A percentile compares a stretch with the other conserved stretches of the same genome.
Conservation (phyloP, 2,113 vertebrate genomes). For the Epinephelus fuscoguttatus region DNA sequence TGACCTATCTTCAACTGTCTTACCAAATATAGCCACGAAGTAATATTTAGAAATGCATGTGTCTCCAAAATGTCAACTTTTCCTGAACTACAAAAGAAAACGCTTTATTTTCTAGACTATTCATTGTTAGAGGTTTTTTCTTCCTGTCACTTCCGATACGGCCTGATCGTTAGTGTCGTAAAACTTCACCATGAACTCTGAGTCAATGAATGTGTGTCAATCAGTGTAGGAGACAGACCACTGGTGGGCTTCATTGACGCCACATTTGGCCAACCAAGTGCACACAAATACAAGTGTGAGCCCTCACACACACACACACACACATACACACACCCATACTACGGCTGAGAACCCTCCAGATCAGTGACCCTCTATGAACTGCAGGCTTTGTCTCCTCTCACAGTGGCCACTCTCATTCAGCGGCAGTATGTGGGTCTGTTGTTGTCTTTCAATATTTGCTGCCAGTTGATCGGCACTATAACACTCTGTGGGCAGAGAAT, state of each 20-base stretch:
- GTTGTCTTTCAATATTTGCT: slow-evolving; percentile 72
- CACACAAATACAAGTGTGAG: slow-evolving; percentile 21
- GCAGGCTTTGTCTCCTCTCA: slow-evolving; percentile 71
- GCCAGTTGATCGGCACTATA: slow-evolving; percentile 50
- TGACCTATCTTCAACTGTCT: no score
- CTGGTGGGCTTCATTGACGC: slow-evolving; percentile 74
- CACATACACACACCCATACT: slow-evolving; percentile 35
- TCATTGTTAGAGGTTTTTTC: background rate
- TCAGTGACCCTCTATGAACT: slow-evolving; percentile 69
- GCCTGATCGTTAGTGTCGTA: background rate
- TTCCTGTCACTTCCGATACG: slow-evolving; percentile 25
- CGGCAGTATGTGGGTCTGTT: slow-evolving; percentile 73
- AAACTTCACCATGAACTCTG: slow-evolving; percentile 21
- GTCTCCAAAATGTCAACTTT: background rate
- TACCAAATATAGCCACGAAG: no score
- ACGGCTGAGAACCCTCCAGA: slow-evolving; percentile 79
- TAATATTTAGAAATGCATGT: background rate
- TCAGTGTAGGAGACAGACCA: slow-evolving; percentile 39
- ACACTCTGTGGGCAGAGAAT: slow-evolving; percentile 55
- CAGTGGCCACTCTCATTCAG: slow-evolving; percentile 76
- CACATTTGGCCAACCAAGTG: slow-evolving; percentile 42
- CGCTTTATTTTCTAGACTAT: background rate
- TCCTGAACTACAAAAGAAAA: background rate
- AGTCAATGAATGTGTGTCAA: slow-evolving; percentile 48
- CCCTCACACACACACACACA: slow-evolving; percentile 9